Evolutionary conservation across 2,113 vertebrate genomes (phyloP).

Genomic region (Cisticola juncidis): DNA sequence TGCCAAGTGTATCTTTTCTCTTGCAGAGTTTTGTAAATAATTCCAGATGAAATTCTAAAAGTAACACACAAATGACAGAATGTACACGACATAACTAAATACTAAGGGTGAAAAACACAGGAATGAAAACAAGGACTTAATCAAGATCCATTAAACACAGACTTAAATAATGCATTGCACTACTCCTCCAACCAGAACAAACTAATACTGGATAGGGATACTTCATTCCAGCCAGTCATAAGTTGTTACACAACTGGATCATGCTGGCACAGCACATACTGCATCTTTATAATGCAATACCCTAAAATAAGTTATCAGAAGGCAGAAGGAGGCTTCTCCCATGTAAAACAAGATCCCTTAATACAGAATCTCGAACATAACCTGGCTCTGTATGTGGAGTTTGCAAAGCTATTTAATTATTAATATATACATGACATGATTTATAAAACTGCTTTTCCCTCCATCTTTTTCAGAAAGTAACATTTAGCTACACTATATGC

Average conservation of each 20-base stretch:
- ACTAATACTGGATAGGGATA: background rate
- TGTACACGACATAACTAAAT: background rate
- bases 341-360: background rate
- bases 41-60: background rate
- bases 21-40: background rate
- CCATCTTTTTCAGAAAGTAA: background rate
- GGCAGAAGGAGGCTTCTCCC: background rate
- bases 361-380: rapidly evolving
- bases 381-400: background rate
- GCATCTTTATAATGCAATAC: background rate
- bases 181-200: background rate
- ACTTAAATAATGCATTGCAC: background rate
- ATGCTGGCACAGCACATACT: background rate
- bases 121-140: background rate
- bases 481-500: background rate
- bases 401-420: background rate
- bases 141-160: background rate
- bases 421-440: background rate
- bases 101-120: background rate
- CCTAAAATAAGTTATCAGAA: background rate
- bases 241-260: background rate
- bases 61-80: background rate
- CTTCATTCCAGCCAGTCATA: background rate
- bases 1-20: background rate
- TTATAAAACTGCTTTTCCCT: background rate